Conservation (phyloP, 2,888 invertebrate species). For the Apodemia zela region DNA sequence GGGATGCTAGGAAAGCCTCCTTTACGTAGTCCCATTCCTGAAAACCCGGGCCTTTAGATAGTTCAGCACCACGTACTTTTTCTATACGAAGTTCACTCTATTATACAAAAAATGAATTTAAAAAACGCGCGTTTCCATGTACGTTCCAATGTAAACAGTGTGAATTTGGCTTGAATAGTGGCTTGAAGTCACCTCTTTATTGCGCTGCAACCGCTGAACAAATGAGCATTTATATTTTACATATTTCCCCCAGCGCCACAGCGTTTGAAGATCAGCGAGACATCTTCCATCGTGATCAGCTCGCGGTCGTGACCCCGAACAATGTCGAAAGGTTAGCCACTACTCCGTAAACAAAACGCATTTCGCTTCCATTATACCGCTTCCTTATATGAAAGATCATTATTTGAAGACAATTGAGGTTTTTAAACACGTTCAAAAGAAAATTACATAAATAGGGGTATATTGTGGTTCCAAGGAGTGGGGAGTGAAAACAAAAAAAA, state of each 20-base stretch:
- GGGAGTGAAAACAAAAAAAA: too few relatives aligned
- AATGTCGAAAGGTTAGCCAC: constrained; percentile 36
- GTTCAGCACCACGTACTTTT: too few relatives aligned
- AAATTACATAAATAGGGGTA: too few relatives aligned
- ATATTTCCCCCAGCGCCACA: constrained; percentile 20
- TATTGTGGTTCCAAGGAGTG: too few relatives aligned
- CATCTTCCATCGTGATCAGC: constrained; percentile 33
- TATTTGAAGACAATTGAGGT: not conserved
- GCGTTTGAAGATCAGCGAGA: constrained; percentile 29
- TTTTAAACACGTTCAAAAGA: too few relatives aligned
- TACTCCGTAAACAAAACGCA: constrained; percentile 25
- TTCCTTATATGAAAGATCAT: constrained; percentile 1
- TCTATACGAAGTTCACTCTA: too few relatives aligned
- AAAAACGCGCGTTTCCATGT: not conserved
- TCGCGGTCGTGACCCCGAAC: constrained; percentile 36
- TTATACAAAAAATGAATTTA: not conserved
- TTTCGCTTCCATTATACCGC: not conserved
- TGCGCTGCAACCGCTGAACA: constrained; percentile 9
- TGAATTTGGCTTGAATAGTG: not conserved
- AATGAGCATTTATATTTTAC: constrained; percentile 21
- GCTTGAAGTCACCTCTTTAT: constrained; percentile 7
- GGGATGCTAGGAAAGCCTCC: too few relatives aligned
- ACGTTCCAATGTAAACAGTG: not conserved
- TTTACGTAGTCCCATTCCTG: too few relatives aligned
- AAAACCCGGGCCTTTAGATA: too few relatives aligned